Evolutionary conservation across 2,888 invertebrate species (phyloP), one percentile per base, ranked within the genome.

Genomic region (Arrhopalites spinosus): DNA sequence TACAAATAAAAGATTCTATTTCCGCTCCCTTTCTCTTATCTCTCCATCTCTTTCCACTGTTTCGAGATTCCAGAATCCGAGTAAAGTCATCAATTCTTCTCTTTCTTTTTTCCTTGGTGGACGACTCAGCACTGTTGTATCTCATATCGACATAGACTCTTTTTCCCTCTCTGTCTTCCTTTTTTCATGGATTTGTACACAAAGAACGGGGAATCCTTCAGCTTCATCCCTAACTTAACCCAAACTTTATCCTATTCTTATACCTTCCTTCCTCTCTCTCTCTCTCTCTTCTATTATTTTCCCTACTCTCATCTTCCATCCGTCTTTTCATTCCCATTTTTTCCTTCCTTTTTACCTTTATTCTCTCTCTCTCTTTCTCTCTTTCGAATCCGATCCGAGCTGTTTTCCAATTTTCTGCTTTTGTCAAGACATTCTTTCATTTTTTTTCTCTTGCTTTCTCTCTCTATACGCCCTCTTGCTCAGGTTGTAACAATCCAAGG

Each of bases 311-410:
- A 25, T n/a, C n/a, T 25, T 61, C 5, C 59, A 61, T 61, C 59
- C 59, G 20, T 13, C 59, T 61, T 61, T n/a, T 13, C 59, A n/a
- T 47, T 8, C 30, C 30, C 13, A 17, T 68, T 68, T 68, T n/a
- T 68, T 8, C 68, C 20, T 23, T 47, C 36, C 17, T 68, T 68
- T 68, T n/a, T 68, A 7, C 68, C 20, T 23, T 47, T 47, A 11
- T 23, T 23, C 36, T 23, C 68, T 25, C 25, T 5, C 25, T 25
- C 23, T 61, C 27, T 25, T 23, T 23, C 13, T 25, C 47, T 15
- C 68, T 2, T 23, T 11, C 47, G 27, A 36, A 36, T 36, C 36
- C 36, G 36, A 20, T 20, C 53, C 53, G n/a, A 53, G 53, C 17
- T 20, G n/a, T 53, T 5, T 17, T 53, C 20, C 53, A 17, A 53